These are phyloP conservation scores for Hofmannophila pseudospretella DNA, from an alignment of 2,888 invertebrate genomes.

Conservation along the genomic window DNA sequence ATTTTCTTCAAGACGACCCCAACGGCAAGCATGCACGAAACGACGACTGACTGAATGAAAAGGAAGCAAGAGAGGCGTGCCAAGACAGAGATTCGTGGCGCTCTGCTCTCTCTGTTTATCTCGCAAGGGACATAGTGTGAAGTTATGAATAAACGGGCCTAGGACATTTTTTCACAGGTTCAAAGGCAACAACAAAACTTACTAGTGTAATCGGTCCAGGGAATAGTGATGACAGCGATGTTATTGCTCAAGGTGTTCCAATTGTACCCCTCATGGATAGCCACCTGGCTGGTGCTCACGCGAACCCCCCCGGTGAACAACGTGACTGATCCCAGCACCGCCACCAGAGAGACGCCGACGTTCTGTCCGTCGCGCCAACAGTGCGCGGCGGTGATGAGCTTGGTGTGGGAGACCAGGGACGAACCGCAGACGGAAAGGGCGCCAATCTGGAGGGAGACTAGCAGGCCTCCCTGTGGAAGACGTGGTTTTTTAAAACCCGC, in stretches of 20 bases:
- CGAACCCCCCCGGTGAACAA: conserved; percentile 23
- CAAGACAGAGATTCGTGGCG: no score
- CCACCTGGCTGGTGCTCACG: conserved; percentile 12
- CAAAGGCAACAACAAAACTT: no score
- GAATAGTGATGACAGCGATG: conserved; percentile 13
- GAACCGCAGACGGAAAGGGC: conserved; percentile 29
- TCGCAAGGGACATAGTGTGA: no score
- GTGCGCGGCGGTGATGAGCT: conserved; percentile 36
- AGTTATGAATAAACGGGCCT: no score
- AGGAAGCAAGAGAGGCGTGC: no score
- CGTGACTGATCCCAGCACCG: conserved; percentile 21
- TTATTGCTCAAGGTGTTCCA: conserved; percentile 19
- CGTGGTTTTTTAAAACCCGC: no score
- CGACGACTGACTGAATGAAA: no score
- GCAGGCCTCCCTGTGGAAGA: neutral
- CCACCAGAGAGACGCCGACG: conserved; percentile 19
- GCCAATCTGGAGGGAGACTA: neutral
- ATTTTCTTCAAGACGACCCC: no score
- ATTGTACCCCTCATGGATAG: conserved; percentile 20
- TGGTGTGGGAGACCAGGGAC: conserved; percentile 24
- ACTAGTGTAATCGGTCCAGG: conserved; percentile 1
- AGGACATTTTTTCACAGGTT: no score
- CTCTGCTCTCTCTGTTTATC: no score
- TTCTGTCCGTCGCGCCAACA: conserved; percentile 21
- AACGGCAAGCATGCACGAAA: no score